Base-by-base conservation (phyloP, 2,888 invertebrate species). In the Phytoseiulus persimilis region DNA sequence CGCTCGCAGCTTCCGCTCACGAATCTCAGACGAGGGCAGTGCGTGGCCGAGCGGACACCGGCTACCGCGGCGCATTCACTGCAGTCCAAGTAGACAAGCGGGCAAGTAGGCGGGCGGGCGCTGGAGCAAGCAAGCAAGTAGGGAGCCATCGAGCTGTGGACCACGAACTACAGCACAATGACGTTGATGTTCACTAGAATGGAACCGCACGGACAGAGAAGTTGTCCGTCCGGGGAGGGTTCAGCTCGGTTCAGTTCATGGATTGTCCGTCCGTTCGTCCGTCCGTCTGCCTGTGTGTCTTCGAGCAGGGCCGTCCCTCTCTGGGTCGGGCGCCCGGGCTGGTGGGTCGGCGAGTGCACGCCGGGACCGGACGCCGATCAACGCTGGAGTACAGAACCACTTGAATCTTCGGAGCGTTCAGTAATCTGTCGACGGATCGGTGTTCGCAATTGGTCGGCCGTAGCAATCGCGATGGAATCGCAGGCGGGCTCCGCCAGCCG, bases 161-260 rank as follows among this genome's bases (percentile, higher is more conserved):
- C 65, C 65, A 65, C 65, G 65, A 65, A 65, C 65, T 65, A 65
- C 65, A 65, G 65, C 65, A 65, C 65, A 65, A 65, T 65, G 65
- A 65, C 65, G 65, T 28, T 65, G 65, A 65, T 65, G 65, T 65
- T 65, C 65, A 65, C 65, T 65, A 65, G 65, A 65, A 65, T 65
- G 65, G 65, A 65, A 65, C 65, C 14, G 65, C 65, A 65, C 65
- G 65, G 65, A 65, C 65, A 65, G 65, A 65, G 65, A 23, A 65
- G 65, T 65, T 65, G 65, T 65, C 65, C 65, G 65, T 65, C 65
- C 65, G 65, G 65, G 65, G 65, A 65, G 65, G 65, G 65, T 65
- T 65, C 65, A 65, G 65, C 65, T 65, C 65, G 28, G 65, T 65
- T 28, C 65, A 65, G 65, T 18, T 28, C 65, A 65, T 65, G 65